Evolutionary conservation across 1,140 invertebrate genomes (phyloP).

Genomic region (Drusus annulatus): DNA sequence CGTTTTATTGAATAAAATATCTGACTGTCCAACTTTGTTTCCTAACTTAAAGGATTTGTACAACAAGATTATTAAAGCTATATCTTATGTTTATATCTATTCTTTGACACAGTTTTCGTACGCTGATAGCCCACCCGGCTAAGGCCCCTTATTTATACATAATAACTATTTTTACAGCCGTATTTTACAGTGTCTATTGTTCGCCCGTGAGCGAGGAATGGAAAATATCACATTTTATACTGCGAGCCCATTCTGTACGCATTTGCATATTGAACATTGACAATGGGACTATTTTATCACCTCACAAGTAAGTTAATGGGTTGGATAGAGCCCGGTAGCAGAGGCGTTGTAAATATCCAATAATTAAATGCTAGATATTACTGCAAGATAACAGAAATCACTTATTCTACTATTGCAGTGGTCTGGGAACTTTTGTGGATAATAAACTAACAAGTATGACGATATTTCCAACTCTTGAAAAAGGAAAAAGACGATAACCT

Average conservation of each 20-base stretch:
- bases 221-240: slow-evolving; percentile 14
- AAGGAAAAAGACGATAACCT: too few species aligned
- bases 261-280: slow-evolving; percentile 17
- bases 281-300: slow-evolving; percentile 16
- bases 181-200: slow-evolving; percentile 14
- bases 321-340: slow-evolving; percentile 1
- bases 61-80: too few species aligned
- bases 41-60: too few species aligned
- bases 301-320: slow-evolving; percentile 7
- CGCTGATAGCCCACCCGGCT: not conserved
- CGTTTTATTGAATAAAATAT: too few species aligned
- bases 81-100: too few species aligned
- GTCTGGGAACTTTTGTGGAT: too few species aligned
- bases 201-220: not conserved
- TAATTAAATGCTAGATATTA: not conserved
- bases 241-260: not conserved
- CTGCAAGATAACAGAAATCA: too few species aligned
- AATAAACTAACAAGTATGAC: too few species aligned
- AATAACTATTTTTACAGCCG: slow-evolving; percentile 12
- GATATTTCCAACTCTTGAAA: too few species aligned
- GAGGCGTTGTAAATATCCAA: slow-evolving; percentile 6
- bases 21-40: too few species aligned
- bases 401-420: too few species aligned
- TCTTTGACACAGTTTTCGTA: not conserved
- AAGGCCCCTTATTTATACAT: not conserved